Base-by-base conservation (phyloP, 2,113 vertebrate genomes). In the Ctenomys sociabilis region DNA sequence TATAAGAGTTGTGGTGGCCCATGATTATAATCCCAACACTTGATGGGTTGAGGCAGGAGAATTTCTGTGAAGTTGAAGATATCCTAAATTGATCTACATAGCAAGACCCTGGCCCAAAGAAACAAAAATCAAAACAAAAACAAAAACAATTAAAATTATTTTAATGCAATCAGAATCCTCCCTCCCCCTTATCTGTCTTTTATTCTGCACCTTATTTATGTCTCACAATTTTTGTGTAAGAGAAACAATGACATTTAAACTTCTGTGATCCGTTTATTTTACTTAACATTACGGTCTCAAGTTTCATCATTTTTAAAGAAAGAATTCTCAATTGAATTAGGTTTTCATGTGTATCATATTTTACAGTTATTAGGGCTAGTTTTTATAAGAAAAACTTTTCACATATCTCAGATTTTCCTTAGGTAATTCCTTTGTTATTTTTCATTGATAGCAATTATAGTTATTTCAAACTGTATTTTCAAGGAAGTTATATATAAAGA, bases 341-440 rank as follows among this genome's bases (percentile, higher is more conserved):
- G 35, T 86, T 97, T 97, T 94, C 88, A 91, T 81, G 28, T 96
- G 19, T 94, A 85, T 94, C 1, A 10, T 95, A 78, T 93, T 97
- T 98, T 83, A 91, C 80, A 95, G 37, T 95, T 59, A 94, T 95
- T 90, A 96, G 61, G 52, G 2, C 64, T 88, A 75, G 78, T 94
- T 90, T 95, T 97, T 84, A 72, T 70, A 72, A 73, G 63, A 63
- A 32, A 95, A 59, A 72, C 88, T 91, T 91, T 45, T 88, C 95
- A 87, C 11, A n/a, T 66, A 61, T 61, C 26, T 96, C 93, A 52
- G 37, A 80, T 90, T 90, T 85, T 63, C 57, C 37, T 88, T 85
- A 22, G 81, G 52, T 35, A 85, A 93, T 90, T 40, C n/a, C 93
- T n/a, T 83, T 43, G 72, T 70, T 21, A 88, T 85, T 97, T 97